Conservation (phyloP, 2,888 invertebrate species). For the Sinohyriopsis cumingii region DNA sequence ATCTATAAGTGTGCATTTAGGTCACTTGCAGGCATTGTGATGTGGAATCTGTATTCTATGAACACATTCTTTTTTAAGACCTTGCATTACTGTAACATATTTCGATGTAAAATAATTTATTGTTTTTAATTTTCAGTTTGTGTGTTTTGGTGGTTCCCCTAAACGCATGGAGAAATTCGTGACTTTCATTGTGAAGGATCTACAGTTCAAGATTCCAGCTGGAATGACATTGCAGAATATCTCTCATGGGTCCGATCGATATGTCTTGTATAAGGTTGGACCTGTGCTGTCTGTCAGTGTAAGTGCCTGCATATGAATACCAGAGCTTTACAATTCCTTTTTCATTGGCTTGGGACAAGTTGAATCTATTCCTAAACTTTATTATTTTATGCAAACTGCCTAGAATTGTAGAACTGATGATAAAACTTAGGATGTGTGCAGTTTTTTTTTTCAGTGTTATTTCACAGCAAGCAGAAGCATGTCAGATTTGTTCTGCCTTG, state of each 20-base stretch:
- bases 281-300: conserved; percentile 86
- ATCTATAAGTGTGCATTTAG: no score
- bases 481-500: no score
- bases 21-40: no score
- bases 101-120: no score
- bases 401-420: no score
- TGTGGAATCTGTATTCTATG: no score
- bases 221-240: conserved; percentile 80
- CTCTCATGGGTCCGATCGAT: conserved; percentile 88
- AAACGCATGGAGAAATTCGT: conserved; percentile 95
- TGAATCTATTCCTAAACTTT: background rate
- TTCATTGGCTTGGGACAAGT: background rate
- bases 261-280: conserved; percentile 96
- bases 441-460: no score
- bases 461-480: no score
- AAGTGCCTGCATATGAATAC: conserved; percentile 32
- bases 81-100: no score
- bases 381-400: no score
- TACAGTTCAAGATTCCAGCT: conserved; percentile 73
- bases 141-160: conserved; percentile 97
- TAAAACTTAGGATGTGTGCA: no score
- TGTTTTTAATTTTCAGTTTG: conserved; percentile 80
- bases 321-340: background rate
- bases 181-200: conserved; percentile 90
- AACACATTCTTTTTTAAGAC: no score